These are phyloP conservation scores for Holothuria scabra DNA, from an alignment of 53 echinoderm and acorn worm species.

Conservation along the genomic window DNA sequence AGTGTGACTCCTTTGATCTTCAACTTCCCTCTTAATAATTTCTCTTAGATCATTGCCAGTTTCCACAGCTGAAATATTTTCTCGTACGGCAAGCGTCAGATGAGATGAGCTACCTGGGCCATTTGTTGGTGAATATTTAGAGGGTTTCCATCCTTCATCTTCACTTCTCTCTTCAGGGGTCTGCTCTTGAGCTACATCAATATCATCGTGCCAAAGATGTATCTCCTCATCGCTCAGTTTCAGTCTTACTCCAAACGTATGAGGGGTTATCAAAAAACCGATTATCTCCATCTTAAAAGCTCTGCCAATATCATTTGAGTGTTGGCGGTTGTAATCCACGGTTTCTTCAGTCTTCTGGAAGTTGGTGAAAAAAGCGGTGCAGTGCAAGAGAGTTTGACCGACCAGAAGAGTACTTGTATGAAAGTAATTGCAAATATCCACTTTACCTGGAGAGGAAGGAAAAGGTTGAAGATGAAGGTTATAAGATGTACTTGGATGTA, in stretches of 20 bases:
- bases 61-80: constrained; percentile 65
- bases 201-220: constrained; percentile 62
- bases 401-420: constrained; percentile 51
- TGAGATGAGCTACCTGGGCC: constrained; percentile 88
- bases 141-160: constrained; percentile 52
- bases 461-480: neutral
- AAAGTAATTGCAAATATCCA: constrained; percentile 72
- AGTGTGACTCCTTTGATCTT: constrained; percentile 20
- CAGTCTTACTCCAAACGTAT: constrained; percentile 77
- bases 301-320: constrained; percentile 44
- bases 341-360: constrained; percentile 49
- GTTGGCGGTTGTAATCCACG: constrained; percentile 48
- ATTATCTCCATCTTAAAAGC: constrained; percentile 71
- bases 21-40: constrained; percentile 73
- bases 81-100: constrained; percentile 63
- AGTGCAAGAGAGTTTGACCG: constrained; percentile 77
- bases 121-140: constrained; percentile 76
- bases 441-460: constrained; percentile 22
- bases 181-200: neutral
- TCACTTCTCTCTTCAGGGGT: neutral
- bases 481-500: neutral
- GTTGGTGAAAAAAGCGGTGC: constrained; percentile 82
- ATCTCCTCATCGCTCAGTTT: constrained; percentile 63
- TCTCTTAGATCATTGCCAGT: constrained; percentile 78
- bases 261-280: constrained; percentile 83